Base-by-base conservation (phyloP, 2,113 vertebrate species). In the Dunckerocampus dactyliophorus region DNA sequence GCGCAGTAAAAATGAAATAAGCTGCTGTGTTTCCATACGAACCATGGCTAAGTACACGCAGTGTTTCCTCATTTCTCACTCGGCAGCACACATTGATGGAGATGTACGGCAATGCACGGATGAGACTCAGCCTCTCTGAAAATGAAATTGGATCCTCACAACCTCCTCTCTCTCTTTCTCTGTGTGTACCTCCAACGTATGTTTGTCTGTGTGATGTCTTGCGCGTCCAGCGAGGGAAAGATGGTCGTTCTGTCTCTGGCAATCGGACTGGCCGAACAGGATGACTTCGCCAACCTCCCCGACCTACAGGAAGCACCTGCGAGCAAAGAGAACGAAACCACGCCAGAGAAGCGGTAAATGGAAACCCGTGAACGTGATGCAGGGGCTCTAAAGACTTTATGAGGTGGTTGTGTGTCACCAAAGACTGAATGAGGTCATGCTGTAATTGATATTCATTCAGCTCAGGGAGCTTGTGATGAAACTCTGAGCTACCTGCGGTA, bases 201-300 rank as follows among this genome's bases (percentile, higher is more conserved):
- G n/a, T 56, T 21, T 31, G 10, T 56, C 39, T 56, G 16, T 39
- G 31, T 56, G n/a, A 39, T 3, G n/a, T 56, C 53, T 39, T 78
- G 67, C 77, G 85, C 84, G 84, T 67, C 82, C 93, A 99, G 97
- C 85, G 96, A 99, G 92, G 97, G 97, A 87, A 95, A 97, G 90
- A 98, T 99, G 95, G 96, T 99, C 89, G 97, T 99, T 91, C 90
- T 99, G 89, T 96, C 97, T 88, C 92, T 98, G 87, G 95, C 97
- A 78, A 93, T 98, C 88, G 95, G 97, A 84, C 92, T 99, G 88
- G 96, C 97, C 84, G 96, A 99, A 83, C 95, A 97, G 92, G 97
- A 99, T 80, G 96, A 99, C 92, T 99, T 99, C 92, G 97, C 97
- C 93, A 98, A 98, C 93, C 95, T 98, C 81, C 96, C 97, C 82